Base-by-base conservation (phyloP, 1,140 invertebrate species). In the Zaprionus ghesquierei region DNA sequence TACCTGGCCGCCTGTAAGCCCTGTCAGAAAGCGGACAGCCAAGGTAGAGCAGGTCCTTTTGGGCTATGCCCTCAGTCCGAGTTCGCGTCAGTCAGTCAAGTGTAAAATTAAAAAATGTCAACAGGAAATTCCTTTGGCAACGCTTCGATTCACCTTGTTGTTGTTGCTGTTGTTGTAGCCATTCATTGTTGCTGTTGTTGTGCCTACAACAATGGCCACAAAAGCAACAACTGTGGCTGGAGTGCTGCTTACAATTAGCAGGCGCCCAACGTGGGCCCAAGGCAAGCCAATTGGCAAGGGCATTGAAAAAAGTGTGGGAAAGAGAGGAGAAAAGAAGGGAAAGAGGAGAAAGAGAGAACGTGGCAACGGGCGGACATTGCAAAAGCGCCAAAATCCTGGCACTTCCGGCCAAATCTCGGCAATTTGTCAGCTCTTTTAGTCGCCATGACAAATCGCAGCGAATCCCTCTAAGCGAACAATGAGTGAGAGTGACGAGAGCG, bases 91-190 rank as follows among this genome's bases (percentile, higher is more conserved):
- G 58, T 79, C 82, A 86, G 82, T 86, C 84, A 82, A 87, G 82
- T 86, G 82, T 86, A 86, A 86, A 86, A 86, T 86, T 86, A 86
- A 86, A 86, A 86, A 86, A 86, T 86, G 84, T 86, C 82, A 80
- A 75, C 81, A 89, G 84, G 63, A 87, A 87, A 87, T 87, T 89
- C 84, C 84, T 87, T 82, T 87, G 84, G 82, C 79, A 75, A 66
- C 69, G 77, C 82, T 86, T 86, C 81, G 81, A 79, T 82, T 85
- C 41, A 46, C 41, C 69, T 77, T 54, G 23, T 65, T 75, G 79
- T 66, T 77, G 75, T 68, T 29, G 27, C 55, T 54, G 23, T 65
- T 75, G 79, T 66, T 77, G 75, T 68, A 33, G 27, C 55, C 46
- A 35, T 50, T 79, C 27, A 8, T 56, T 56, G 29, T 41, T 49